Base-by-base conservation (phyloP, 92 coral and sea anemone species). In the Pocillopora grandis region DNA sequence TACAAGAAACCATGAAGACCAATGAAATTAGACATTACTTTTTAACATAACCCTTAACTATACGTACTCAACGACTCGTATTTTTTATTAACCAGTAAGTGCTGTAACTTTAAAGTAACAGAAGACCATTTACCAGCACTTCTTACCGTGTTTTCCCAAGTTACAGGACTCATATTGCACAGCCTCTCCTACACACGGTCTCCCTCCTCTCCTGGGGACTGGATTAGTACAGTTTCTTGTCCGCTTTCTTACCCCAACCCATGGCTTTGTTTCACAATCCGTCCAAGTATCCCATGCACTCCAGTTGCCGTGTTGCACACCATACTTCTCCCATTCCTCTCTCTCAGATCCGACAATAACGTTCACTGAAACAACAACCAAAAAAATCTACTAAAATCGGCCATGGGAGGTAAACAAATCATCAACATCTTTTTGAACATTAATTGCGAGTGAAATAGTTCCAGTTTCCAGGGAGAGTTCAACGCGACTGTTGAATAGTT, bases 281-380 rank as follows among this genome's bases (percentile, higher is more conserved):
- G 79, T 76, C 98, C 98, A 96, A 69, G 83, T 37, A 18, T 90
- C 90, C 98, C 98, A 96, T 70, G 27, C 69, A 27, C 90, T 91
- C 98, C 98, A 96, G 63, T 88, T 87, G 15, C 98, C 98, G 75
- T 96, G 94, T 58, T 87, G 88, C 18, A 89, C 98, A 23, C 98
- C 98, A 57, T 90, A 78, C n/a, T 12, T n/a, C 71, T 88, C 79
- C 98, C 98, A 96, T 33, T 78, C 63, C 37, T 85, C 81, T 87
- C 72, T 77, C 65, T 88, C 83, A 88, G 91, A 86, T 9, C 58
- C 74, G 12, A 57, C 82, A 15, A 78, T 84, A 18, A 78, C 17
- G 61, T 90, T 88, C 60, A 89, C 91, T 85, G 77, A 27, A 85
- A 42, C 52, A 27, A 27, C 52, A 42, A 42, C 8, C 5, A 7